Evolutionary conservation across 2,888 invertebrate species (phyloP).

Genomic region (Cordilura impudica): DNA sequence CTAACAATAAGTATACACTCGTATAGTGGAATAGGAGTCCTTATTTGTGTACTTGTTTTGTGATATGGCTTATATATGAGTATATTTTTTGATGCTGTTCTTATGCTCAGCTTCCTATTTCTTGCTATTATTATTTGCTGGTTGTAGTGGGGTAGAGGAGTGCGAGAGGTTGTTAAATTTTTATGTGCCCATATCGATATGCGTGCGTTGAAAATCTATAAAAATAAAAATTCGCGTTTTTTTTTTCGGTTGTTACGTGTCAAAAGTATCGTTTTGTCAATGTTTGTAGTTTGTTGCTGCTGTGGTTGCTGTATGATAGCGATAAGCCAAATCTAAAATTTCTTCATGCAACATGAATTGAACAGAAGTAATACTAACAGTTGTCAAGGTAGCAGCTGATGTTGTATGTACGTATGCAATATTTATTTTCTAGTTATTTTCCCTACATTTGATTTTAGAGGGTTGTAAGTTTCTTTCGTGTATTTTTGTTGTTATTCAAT

Average conservation of each 20-base stretch:
- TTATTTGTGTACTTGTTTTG: not conserved
- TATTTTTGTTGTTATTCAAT: not conserved
- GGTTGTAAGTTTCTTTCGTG: slow-evolving; percentile 37
- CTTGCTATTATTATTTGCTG: not conserved
- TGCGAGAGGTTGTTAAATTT: slow-evolving; percentile 71
- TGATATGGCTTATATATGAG: not conserved
- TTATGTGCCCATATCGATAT: slow-evolving; percentile 74
- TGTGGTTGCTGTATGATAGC: slow-evolving; percentile 15
- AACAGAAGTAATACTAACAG: slow-evolving; percentile 39
- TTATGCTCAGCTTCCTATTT: not conserved
- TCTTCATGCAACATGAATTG: slow-evolving; percentile 17
- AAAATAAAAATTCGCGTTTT: slow-evolving; percentile 69
- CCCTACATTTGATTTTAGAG: slow-evolving; percentile 2
- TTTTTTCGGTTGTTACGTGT: slow-evolving; percentile 63
- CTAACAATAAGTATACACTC: slow-evolving; percentile 25
- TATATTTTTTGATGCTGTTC: not conserved
- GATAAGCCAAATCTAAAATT: slow-evolving; percentile 45
- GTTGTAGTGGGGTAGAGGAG: not conserved
- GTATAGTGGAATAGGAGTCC: slow-evolving; percentile 40
- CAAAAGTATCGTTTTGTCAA: slow-evolving; percentile 21
- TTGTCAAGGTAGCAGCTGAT: slow-evolving; percentile 61
- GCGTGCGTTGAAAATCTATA: slow-evolving; percentile 69
- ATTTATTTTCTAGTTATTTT: slow-evolving; percentile 40
- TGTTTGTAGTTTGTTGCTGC: not conserved
- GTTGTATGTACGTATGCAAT: slow-evolving; percentile 42